Base-by-base conservation (phyloP, 2,797 vertebrate genomes). In the Sus cebifrons region DNA sequence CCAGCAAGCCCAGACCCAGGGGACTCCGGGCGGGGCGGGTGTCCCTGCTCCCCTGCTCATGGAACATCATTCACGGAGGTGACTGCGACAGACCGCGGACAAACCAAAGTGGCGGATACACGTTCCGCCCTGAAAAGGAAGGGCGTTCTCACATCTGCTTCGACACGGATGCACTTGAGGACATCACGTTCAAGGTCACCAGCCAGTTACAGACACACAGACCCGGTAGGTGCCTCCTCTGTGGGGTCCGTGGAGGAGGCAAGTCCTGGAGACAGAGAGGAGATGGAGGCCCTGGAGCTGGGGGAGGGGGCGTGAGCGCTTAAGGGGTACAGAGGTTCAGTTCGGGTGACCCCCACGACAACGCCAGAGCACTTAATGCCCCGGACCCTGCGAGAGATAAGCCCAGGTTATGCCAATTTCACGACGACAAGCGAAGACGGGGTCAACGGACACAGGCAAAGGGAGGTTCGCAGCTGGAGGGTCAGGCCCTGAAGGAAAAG, bases 41-140 rank as follows among this genome's bases (percentile, higher is more conserved):
- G 32, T 32, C 32, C 32, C 32, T 32, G 32, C 32, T 32, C 32
- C 32, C 32, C 32, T 32, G 32, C 32, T 32, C 32, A 32, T 32
- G 32, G 8, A 40, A 36, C 3, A 6, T 6, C 25, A 8, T 32
- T 75, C 68, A 84, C 44, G 17, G 17, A 1, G 16, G 32, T 32
- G 32, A 32, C 32, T 32, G 32, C 32, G 18, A 18, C 13, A 2
- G 27, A 20, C 6, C 6, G 25, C 0, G 0, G 8, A 21, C 7
- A 44, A 21, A 56, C 16, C 12, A 20, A 29, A 21, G 2, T 0
- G 0, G 67, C 12, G 49, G 6, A 15, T 8, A 27, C 40, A 36
- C 20, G 15, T 3, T 4, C 54, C 3, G 54, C 54, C 67, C 32
- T 5, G 7, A 20, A n/a, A 6, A 60, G 88, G 52, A 25, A 60